These are phyloP conservation scores for Heliopora coerulea DNA, from an alignment of 92 coral and sea anemone species.

Conservation along the genomic window DNA sequence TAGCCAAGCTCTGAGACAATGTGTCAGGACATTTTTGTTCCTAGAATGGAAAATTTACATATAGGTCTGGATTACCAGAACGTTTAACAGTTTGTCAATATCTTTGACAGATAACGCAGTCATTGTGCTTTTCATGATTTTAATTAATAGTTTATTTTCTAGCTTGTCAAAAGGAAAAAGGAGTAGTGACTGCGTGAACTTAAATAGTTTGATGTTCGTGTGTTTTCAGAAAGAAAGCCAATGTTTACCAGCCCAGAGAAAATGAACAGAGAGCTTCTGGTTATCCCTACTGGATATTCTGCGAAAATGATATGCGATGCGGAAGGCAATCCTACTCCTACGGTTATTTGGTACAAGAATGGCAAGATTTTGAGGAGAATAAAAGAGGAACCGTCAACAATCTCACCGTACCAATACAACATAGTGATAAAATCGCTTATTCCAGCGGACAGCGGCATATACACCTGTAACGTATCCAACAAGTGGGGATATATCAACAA, in stretches of 20 bases:
- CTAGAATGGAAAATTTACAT: too few species aligned
- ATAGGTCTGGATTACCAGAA: too few species aligned
- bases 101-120: too few species aligned
- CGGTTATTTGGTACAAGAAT: conserved; percentile 74
- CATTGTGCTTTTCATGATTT: too few species aligned
- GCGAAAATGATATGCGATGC: conserved; percentile 80
- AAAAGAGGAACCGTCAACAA: conserved; percentile 24
- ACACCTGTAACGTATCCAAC: conserved; percentile 87
- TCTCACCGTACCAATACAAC: conserved; percentile 41
- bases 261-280: conserved; percentile 51
- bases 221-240: conserved; percentile 42
- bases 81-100: too few species aligned
- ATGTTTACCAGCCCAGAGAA: conserved; percentile 43
- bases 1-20: too few species aligned
- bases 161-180: too few species aligned
- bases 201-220: too few species aligned
- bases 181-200: too few species aligned
- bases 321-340: conserved; percentile 69
- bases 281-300: conserved; percentile 80
- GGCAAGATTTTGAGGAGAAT: conserved; percentile 47
- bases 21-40: too few species aligned
- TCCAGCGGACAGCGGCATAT: conserved; percentile 69
- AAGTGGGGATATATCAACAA: conserved; percentile 76
- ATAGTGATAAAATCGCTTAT: conserved; percentile 53
- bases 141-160: too few species aligned